Evolutionary conservation across 2,113 vertebrate genomes (phyloP), one percentile per base, ranked within the genome.

Genomic region (Acanthisitta chloris): DNA sequence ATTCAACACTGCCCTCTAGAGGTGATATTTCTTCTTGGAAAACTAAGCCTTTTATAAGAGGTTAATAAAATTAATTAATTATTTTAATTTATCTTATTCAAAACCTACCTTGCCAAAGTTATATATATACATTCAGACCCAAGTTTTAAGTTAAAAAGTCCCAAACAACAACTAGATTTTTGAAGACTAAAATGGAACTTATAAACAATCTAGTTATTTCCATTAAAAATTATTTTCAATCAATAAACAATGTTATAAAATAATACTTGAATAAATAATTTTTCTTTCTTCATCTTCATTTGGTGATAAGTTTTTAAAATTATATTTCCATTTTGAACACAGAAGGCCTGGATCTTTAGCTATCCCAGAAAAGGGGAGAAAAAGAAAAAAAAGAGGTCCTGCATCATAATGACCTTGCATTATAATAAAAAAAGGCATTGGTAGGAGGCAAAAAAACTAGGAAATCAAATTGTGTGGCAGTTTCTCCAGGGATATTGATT

Each of bases 1-100:
- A 97, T 97, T 98, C 97, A 97, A 97, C 61, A 96, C 81, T 97
- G 96, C 92, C 96, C 96, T 98, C 97, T 97, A 97, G 97, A 97
- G 97, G 94, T 74, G 62, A 18, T 80, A 79, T 43, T 90, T 84
- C 72, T 83, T 55, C 74, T 38, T 21, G 5, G 33, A 70, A 81
- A 84, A 36, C 4, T 33, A 78, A 57, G 12, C 6, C 28, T 28
- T 34, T 42, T 17, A 66, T 45, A 33, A 54, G 8, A 26, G 1
- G 3, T 20, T 77, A 59, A 31, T 49, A 59, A 62, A 73, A n/a
- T n/a, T n/a, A 79, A 58, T 52, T 21, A 34, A 5, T n/a, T 0
- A 40, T 70, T 81, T 34, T 73, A 40, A 43, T 46, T n/a, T 61
- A 31, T 36, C 14, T 52, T 72, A 16, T 23, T 62, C 19, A 78